Conservation (phyloP, 2,888 invertebrate genomes). For the Loripinus fragilis region DNA sequence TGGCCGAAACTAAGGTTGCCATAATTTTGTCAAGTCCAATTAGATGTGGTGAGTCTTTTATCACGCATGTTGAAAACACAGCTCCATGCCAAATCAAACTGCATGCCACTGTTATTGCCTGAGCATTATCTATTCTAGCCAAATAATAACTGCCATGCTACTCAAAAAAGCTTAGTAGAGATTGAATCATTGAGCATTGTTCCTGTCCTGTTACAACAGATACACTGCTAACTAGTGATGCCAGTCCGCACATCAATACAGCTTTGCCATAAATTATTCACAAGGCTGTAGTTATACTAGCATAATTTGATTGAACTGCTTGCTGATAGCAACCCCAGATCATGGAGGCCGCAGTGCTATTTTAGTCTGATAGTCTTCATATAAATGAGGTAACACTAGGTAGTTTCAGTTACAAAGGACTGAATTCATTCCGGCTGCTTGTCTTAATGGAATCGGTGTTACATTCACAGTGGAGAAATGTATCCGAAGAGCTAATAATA, state of each 20-base stretch:
- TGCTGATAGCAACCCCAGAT: constrained; percentile 6
- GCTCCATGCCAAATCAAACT: constrained; percentile 7
- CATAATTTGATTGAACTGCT: constrained; percentile 62
- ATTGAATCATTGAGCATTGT: not conserved
- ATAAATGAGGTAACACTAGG: not conserved
- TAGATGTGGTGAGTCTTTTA: not conserved
- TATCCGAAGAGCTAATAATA: constrained; percentile 57
- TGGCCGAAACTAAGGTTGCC: constrained; percentile 79
- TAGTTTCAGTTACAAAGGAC: not conserved
- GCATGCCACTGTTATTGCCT: constrained; percentile 1
- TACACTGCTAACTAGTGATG: constrained; percentile 9
- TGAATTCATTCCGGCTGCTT: not conserved
- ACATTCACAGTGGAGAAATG: constrained; percentile 24
- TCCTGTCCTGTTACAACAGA: not conserved
- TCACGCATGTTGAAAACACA: constrained; percentile 1
- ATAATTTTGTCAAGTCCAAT: constrained; percentile 57
- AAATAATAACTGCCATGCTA: not conserved
- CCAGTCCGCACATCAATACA: constrained; percentile 35
- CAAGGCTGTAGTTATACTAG: constrained; percentile 62
- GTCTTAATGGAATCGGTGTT: constrained; percentile 9
- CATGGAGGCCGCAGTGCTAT: not conserved
- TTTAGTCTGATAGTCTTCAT: not conserved
- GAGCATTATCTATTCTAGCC: not conserved
- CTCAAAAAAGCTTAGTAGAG: not conserved
- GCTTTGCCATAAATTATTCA: constrained; percentile 72